Base-by-base conservation (phyloP, 2,888 invertebrate species). In the Tiliacea citrago region DNA sequence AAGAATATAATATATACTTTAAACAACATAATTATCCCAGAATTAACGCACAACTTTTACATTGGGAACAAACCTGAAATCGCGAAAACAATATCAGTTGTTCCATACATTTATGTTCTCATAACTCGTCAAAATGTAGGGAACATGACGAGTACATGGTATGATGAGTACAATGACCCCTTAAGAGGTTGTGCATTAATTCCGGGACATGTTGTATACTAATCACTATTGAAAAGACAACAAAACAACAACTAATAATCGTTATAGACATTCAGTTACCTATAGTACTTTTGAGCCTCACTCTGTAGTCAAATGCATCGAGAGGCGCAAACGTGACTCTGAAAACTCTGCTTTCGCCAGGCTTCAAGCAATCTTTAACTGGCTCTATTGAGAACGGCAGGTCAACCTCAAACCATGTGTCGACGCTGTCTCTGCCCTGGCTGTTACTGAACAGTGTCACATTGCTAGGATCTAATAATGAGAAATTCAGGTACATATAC, bases 341-440 rank as follows among this genome's bases (percentile, higher is more conserved):
- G 82, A 97, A 97, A 16, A 88, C 86, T 73, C 90, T 82, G 29
- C 79, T 93, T 86, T 96, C 90, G 2, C 91, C 92, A 0, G 97
- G 96, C 6, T 91, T 88, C 16, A 97, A 90, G 70, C 94, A 95
- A 18, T 92, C 95, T 67, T 89, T 92, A 18, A 88, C 88, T 0
- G 97, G 97, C 66, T 92, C 90, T 81, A 97, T 95, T 53, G 86
- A 85, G 84, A 97, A 97, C 0, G 97, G 97, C 69, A 97, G 86
- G 75, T 95, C 93, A 5, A 93, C 86, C 82, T 96, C 96, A 73
- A 95, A 94, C 94, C 95, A 95, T 0, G 95, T 95, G 81, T 96
- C 95, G 6, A 95, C 95, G 77, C 96, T 95, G 1, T 92, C 91
- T 77, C 95, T 90, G 21, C 85, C 93, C 24, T 85, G 77, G 68